Evolutionary conservation across 1,140 invertebrate species (phyloP).

Genomic region (Probaryconus sp.): DNA sequence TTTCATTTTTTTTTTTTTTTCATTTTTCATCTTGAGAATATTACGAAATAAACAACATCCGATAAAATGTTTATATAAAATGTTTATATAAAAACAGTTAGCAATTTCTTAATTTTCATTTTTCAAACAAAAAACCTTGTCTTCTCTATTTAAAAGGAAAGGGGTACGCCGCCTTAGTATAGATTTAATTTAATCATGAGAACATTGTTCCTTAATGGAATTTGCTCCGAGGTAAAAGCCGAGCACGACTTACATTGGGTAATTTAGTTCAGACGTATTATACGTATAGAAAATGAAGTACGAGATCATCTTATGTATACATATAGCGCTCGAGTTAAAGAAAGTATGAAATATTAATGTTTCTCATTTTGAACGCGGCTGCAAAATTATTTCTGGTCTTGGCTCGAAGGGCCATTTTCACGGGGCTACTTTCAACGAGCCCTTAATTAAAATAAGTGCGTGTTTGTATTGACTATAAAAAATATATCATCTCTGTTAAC

Average conservation of each 20-base stretch:
- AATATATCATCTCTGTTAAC: no score
- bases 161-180: slow-evolving; percentile 30
- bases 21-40: no score
- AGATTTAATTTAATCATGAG: slow-evolving; percentile 62
- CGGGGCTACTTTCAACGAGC: neutral
- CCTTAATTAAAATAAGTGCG: slow-evolving; percentile 32
- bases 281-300: slow-evolving; percentile 52
- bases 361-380: slow-evolving; percentile 10
- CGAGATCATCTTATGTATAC: slow-evolving; percentile 53
- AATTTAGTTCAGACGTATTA: slow-evolving; percentile 57
- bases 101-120: slow-evolving; percentile 29
- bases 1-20: no score
- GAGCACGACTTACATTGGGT: slow-evolving; percentile 55
- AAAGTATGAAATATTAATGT: slow-evolving; percentile 50
- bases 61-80: no score
- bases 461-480: slow-evolving; percentile 16
- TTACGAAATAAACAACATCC: no score
- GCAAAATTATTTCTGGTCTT: slow-evolving; percentile 7
- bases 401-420: neutral
- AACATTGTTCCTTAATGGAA: slow-evolving; percentile 62
- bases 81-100: slow-evolving; percentile 39
- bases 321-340: slow-evolving; percentile 26
- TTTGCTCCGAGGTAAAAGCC: slow-evolving; percentile 50
- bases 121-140: slow-evolving; percentile 35
- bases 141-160: slow-evolving; percentile 39